Evolutionary conservation across 1,140 invertebrate species (phyloP).

Genomic region (Platorchestia sp.): DNA sequence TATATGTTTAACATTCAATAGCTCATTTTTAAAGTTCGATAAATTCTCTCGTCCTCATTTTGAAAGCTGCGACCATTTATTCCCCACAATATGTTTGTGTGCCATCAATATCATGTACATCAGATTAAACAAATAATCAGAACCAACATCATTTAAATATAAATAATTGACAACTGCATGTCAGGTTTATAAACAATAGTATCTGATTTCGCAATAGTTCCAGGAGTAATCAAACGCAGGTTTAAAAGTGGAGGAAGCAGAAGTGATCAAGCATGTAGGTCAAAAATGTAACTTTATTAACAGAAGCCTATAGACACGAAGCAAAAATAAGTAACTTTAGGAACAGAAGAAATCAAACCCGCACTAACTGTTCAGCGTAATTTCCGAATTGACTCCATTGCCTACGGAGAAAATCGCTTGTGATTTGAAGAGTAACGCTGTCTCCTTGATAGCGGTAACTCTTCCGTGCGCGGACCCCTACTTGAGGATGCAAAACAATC

Average conservation of each 20-base stretch:
- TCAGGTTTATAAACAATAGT: neutral
- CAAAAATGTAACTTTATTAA: too few species aligned
- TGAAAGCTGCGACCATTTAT: too few species aligned
- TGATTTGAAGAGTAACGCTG: neutral
- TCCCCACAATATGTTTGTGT: neutral
- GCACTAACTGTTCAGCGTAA: neutral
- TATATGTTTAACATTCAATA: too few species aligned
- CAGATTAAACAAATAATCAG: neutral
- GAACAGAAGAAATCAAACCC: too few species aligned
- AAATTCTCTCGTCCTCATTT: too few species aligned
- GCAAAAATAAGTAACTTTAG: too few species aligned
- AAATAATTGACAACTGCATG: neutral
- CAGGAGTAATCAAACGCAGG: too few species aligned
- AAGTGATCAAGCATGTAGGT: too few species aligned
- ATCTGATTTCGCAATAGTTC: neutral
- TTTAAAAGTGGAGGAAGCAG: too few species aligned
- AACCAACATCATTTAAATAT: neutral
- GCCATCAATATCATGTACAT: neutral
- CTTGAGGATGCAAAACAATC: neutral
- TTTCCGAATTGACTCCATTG: neutral
- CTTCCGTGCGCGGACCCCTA: neutral
- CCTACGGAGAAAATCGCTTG: neutral
- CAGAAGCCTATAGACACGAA: too few species aligned
- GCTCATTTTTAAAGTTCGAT: too few species aligned
- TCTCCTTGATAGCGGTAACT: neutral